Base-by-base conservation (phyloP, 2,888 invertebrate species). In the Mythimna impura region DNA sequence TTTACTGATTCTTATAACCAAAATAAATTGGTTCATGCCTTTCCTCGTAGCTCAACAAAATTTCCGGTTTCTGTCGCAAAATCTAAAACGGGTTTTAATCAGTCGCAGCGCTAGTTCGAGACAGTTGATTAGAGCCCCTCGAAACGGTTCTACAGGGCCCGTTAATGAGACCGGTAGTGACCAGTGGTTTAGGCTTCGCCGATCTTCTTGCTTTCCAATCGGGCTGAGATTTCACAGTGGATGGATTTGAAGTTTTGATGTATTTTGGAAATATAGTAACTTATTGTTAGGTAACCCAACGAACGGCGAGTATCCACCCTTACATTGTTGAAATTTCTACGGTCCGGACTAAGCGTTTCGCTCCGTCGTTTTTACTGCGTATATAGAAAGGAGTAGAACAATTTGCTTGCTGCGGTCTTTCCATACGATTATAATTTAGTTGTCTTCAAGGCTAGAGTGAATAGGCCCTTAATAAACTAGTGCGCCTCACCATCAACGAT, bases 91-190 rank as follows among this genome's bases (percentile, higher is more conserved):
- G 65, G 62, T 75, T 81, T 77, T 77, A 86, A 87, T 86, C 83
- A 81, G 64, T 79, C 63, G 76, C 64, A 54, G 73, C 66, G 61
- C 72, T 58, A 40, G 66, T 63, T 54, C 62, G 73, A 80, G 77
- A 71, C 75, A 64, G 78, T 83, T 87, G 87, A 86, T 87, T 87
- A 86, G 86, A 87, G 86, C 64, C 63, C 62, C 63, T 43, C 73
- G 66, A 62, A 71, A 58, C 77, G 67, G 64, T 71, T 75, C 79
- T 66, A 66, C 69, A 76, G 60, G 25, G 71, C 12, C 40, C 43
- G 71, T 75, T 86, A 85, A 86, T 83, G 79, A 86, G 77, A 72
- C 50, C 62, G 34, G 40, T 52, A 57, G 76, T 67, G 78, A 81
- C 78, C 72, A 47, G 79, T 65, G 82, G 72, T 77, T 67, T 72